Evolutionary conservation across 2,888 invertebrate species (phyloP).

Genomic region (Aspidiotus destructor): DNA sequence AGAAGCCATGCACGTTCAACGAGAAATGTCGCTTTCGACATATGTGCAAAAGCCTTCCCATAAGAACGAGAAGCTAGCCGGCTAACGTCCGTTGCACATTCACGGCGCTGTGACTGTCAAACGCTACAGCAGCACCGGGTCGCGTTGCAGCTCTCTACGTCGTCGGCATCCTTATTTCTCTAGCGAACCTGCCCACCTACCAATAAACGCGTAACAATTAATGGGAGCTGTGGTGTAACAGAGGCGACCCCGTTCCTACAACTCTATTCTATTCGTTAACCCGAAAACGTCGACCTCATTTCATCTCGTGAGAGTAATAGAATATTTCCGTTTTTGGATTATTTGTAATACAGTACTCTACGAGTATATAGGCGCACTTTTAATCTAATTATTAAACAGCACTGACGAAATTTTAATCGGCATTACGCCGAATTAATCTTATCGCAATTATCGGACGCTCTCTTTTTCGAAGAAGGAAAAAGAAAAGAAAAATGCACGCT

Average conservation of each 20-base stretch:
- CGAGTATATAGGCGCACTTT: too few relatives aligned
- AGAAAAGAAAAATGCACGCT: neutral
- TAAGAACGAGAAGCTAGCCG: too few relatives aligned
- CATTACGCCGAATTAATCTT: neutral
- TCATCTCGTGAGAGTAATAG: conserved; percentile 16
- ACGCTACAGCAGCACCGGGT: too few relatives aligned
- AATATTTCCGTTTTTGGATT: conserved; percentile 23
- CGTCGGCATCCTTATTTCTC: neutral
- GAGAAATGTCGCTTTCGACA: too few relatives aligned
- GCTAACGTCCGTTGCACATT: too few relatives aligned
- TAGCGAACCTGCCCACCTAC: neutral
- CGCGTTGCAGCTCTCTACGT: too few relatives aligned
- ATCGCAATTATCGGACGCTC: neutral
- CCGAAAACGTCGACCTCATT: conserved; percentile 26
- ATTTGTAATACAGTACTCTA: neutral
- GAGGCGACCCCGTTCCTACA: conserved; percentile 14
- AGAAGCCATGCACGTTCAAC: too few relatives aligned
- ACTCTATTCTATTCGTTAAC: conserved; percentile 18
- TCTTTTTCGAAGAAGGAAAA: neutral
- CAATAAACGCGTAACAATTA: conserved; percentile 2
- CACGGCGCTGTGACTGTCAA: too few relatives aligned
- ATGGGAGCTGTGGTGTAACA: conserved; percentile 6
- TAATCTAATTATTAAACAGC: too few relatives aligned
- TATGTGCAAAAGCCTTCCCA: too few relatives aligned
- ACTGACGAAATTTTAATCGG: too few relatives aligned